Conservation (phyloP, 2,113 vertebrate genomes). For the Actenoides lindsayi region DNA sequence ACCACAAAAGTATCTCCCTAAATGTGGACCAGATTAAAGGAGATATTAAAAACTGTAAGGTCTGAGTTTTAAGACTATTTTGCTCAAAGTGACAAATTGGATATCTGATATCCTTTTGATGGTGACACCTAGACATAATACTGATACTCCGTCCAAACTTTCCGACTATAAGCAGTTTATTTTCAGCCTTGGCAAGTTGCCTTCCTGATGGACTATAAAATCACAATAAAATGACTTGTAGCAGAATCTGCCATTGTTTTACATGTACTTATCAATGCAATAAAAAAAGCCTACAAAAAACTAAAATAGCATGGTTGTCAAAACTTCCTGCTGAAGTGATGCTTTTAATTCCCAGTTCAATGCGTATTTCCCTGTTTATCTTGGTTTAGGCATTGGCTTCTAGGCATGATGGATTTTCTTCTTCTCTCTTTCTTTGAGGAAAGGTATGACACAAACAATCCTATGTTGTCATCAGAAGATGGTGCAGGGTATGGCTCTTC, state of each 20-base stretch:
- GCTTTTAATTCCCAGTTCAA: neutral
- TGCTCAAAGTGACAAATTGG: neutral
- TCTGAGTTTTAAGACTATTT: neutral
- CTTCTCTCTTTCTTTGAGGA: neutral
- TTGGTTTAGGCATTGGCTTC: neutral
- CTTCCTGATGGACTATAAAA: neutral
- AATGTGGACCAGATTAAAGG: neutral
- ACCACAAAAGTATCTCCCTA: neutral
- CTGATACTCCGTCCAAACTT: neutral
- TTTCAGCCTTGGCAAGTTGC: neutral
- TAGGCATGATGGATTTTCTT: neutral
- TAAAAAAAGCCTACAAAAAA: neutral
- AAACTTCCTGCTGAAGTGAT: neutral
- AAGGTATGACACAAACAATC: neutral
- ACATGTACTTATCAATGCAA: neutral
- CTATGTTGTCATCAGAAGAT: fast-evolving
- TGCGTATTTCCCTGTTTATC: neutral
- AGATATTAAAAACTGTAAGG: neutral
- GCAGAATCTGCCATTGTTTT: neutral
- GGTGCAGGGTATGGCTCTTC: neutral
- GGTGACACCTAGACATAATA: neutral
- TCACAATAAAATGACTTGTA: neutral
- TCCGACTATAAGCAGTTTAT: neutral
- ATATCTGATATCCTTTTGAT: neutral
- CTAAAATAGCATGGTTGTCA: neutral